Base-by-base conservation (phyloP, 2,797 vertebrate species). In the Ceryle rudis region DNA sequence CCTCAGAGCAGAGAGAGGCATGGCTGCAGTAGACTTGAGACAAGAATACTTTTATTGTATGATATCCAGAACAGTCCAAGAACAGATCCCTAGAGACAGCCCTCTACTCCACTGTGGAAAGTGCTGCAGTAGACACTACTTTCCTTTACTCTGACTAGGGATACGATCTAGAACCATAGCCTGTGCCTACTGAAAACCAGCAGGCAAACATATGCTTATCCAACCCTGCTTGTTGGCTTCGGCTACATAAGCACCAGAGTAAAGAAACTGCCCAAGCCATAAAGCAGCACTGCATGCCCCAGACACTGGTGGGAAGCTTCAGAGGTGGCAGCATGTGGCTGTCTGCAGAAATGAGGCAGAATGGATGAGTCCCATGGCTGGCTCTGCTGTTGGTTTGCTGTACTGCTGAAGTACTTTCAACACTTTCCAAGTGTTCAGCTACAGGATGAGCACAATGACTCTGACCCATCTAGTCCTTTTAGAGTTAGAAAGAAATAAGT, bases 241-340 rank as follows among this genome's bases (percentile, higher is more conserved):
- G 37, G 65, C 46, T 86, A 9, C 4, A 0, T 2, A 2, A 46
- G 17, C n/a, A 20, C 22, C 29, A 65, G n/a, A 74, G 72, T 28
- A 54, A 54, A 89, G 46, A 42, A 51, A n/a, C 1, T 75, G 10
- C 55, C 19, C 1, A 13, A 69, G 58, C 22, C n/a, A 6, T 55
- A 81, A 65, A 51, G 55, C 42, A 79, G 55, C 15, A 9, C 22
- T 72, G 35, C 51, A 51, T 41, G 3, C 21, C 37, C 12, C 54
- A 72, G 54, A 8, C 55, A 51, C 5, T n/a, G 41, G 20, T 57
- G 58, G 25, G 37, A 84, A 46, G 26, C 41, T 72, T 67, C 72
- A 46, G 41, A 81, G 60, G 35, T 7, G 14, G 28, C 72, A 58
- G 26, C 0, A 0, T 25, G 6, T 2, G 4, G 25, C 9, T 73